Evolutionary conservation across 1,140 invertebrate genomes (phyloP).

Genomic region (Drosophila santomea): DNA sequence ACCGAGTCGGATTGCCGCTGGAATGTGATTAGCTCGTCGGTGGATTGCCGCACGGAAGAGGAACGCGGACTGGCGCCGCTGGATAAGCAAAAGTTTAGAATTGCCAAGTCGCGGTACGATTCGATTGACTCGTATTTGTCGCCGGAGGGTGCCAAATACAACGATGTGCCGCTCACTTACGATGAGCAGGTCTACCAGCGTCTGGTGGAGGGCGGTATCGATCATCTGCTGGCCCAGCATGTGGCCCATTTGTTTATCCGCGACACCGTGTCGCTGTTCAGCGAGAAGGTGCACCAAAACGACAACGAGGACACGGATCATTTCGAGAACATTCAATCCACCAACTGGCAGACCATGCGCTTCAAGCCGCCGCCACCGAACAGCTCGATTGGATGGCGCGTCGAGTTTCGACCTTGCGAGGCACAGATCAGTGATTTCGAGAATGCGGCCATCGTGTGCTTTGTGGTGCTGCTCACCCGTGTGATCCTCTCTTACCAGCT

Average conservation of each 20-base stretch:
- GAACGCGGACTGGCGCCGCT: conserved; percentile 94
- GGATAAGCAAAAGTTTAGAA: conserved; percentile 92
- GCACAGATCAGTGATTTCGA: conserved; percentile 99
- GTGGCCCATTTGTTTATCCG: conserved; percentile 99
- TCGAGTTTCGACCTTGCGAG: conserved; percentile 99
- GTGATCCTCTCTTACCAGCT: conserved; percentile 98
- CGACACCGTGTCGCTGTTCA: conserved; percentile 98
- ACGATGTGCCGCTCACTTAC: conserved; percentile 89
- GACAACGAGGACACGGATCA: conserved; percentile 98
- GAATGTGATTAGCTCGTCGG: conserved; percentile 97
- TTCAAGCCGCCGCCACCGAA: conserved; percentile 99
- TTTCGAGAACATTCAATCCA: conserved; percentile 99
- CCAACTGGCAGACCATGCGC: conserved; percentile 99
- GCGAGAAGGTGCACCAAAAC: conserved; percentile 97
- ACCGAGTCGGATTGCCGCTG: conserved; percentile 98
- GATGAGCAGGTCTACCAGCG: conserved; percentile 92
- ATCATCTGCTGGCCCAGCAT: conserved; percentile 96
- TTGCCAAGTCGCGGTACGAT: conserved; percentile 98
- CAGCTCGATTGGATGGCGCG: conserved; percentile 98
- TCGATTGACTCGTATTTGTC: conserved; percentile 99
- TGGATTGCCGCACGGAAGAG: conserved; percentile 97
- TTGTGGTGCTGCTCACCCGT: conserved; percentile 97
- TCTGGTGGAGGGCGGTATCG: conserved; percentile 94
- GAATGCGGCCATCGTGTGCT: conserved; percentile 99
- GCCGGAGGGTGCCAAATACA: conserved; percentile 88